Conservation (phyloP, 1,140 invertebrate genomes). For the Drosophila seguyi region DNA sequence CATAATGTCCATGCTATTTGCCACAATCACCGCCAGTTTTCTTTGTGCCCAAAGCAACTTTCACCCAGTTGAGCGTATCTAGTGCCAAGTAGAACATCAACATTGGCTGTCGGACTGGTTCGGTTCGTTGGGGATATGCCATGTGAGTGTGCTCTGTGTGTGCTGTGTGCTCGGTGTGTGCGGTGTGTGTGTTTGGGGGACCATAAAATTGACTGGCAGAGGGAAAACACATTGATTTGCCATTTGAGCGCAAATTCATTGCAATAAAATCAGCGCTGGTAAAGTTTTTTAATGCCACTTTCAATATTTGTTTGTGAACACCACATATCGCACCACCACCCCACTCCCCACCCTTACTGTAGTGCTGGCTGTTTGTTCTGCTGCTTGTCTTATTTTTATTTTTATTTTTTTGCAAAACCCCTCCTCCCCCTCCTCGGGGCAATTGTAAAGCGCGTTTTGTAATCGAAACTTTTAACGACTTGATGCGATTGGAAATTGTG, state of each 20-base stretch:
- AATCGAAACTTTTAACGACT: slow-evolving; percentile 83
- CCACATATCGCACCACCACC: slow-evolving; percentile 15
- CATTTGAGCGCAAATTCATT: slow-evolving; percentile 80
- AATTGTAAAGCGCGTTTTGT: slow-evolving; percentile 82
- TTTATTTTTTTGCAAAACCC: slow-evolving; percentile 3
- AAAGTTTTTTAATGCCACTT: slow-evolving; percentile 79
- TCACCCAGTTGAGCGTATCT: slow-evolving; percentile 44
- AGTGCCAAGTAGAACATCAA: slow-evolving; percentile 54
- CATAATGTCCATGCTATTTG: slow-evolving; percentile 26
- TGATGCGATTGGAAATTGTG: slow-evolving; percentile 82
- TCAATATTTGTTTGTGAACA: slow-evolving; percentile 80
- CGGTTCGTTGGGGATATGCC: slow-evolving; percentile 14
- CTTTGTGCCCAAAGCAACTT: slow-evolving; percentile 32
- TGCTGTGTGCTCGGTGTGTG: background rate
- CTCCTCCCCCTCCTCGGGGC: slow-evolving; percentile 24
- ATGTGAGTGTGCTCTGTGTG: background rate
- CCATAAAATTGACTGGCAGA: slow-evolving; percentile 75
- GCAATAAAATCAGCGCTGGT: slow-evolving; percentile 77
- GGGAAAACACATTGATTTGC: slow-evolving; percentile 82
- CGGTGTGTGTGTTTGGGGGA: slow-evolving; percentile 10
- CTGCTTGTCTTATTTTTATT: slow-evolving; percentile 48
- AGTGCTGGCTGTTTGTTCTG: slow-evolving; percentile 36
- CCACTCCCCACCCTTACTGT: slow-evolving; percentile 4
- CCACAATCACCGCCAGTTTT: slow-evolving; percentile 30
- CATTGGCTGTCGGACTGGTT: slow-evolving; percentile 48